These are phyloP conservation scores for Pachycephus smyrnensis DNA, from an alignment of 2,888 invertebrate species.

Conservation along the genomic window DNA sequence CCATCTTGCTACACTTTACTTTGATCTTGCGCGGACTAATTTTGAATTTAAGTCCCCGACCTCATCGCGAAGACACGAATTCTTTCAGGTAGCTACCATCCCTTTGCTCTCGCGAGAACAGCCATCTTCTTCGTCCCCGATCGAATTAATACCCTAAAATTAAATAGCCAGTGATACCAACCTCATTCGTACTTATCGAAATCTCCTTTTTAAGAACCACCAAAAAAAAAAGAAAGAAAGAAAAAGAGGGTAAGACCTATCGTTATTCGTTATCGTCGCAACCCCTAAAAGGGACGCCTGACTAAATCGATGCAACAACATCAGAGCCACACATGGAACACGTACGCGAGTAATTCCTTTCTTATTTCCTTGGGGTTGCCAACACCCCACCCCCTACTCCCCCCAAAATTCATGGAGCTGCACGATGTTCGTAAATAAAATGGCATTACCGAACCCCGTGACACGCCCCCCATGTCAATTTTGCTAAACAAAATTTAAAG, in stretches of 20 bases:
- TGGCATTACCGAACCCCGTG: constrained; percentile 18
- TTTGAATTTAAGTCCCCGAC: constrained; percentile 33
- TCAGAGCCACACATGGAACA: neutral
- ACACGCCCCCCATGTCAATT: constrained; percentile 15
- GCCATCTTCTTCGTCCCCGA: neutral
- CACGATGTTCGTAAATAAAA: constrained; percentile 24
- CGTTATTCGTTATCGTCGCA: neutral
- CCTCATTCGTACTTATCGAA: neutral
- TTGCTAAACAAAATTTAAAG: constrained; percentile 24
- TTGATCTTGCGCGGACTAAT: constrained; percentile 44
- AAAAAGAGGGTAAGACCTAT: no score
- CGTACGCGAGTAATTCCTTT: constrained; percentile 20
- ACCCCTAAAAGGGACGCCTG: neutral
- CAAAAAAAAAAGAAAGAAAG: no score
- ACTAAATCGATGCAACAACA: neutral
- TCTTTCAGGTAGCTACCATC: neutral
- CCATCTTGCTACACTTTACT: constrained; percentile 48
- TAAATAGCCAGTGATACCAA: neutral
- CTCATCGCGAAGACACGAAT: constrained; percentile 24
- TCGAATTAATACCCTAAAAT: neutral
- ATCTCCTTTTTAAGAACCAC: neutral
- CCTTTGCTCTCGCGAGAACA: neutral
- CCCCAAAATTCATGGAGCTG: constrained; percentile 1
- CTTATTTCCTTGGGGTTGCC: constrained; percentile 15
- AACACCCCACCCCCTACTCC: neutral